These are phyloP conservation scores for Nebria brevicollis DNA, from an alignment of 2,888 invertebrate species.

Conservation along the genomic window DNA sequence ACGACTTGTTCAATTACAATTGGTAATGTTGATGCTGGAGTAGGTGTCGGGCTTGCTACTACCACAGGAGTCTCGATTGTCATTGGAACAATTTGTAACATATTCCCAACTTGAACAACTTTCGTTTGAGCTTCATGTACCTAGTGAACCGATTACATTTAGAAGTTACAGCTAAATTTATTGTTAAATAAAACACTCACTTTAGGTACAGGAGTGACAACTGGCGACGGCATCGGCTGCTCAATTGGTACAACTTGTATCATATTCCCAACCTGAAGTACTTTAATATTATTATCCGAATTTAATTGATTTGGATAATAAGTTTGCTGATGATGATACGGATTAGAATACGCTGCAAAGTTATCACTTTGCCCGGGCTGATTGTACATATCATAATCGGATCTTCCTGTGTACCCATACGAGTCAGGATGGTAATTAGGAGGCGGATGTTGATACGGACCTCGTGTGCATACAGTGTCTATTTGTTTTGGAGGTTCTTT, in stretches of 20 bases:
- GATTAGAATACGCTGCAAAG: constrained; percentile 19
- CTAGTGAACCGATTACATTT: neutral
- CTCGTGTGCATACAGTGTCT: constrained; percentile 45
- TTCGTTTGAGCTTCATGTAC: constrained; percentile 50
- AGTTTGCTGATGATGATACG: constrained; percentile 26
- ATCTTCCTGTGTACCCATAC: constrained; percentile 25
- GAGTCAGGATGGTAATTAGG: constrained; percentile 25
- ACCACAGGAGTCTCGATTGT: constrained; percentile 52
- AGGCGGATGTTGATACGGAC: constrained; percentile 29
- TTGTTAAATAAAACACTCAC: constrained; percentile 9
- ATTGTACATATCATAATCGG: constrained; percentile 43
- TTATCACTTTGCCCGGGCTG: constrained; percentile 11
- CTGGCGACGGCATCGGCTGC: constrained; percentile 48
- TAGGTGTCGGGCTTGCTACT: constrained; percentile 11
- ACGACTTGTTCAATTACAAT: constrained; percentile 3
- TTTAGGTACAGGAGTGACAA: constrained; percentile 27
- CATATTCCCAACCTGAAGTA: constrained; percentile 68
- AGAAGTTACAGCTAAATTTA: neutral
- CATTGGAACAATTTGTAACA: constrained; percentile 70
- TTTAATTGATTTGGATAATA: constrained; percentile 31
- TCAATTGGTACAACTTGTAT: constrained; percentile 70
- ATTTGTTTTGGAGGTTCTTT: constrained; percentile 55
- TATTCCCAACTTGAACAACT: constrained; percentile 68
- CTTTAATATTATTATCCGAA: constrained; percentile 49
- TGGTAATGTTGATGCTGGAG: constrained; percentile 38